Evolutionary conservation across 2,888 invertebrate species (phyloP), one percentile per base, ranked within the genome.

Genomic region (Baccha elongata): DNA sequence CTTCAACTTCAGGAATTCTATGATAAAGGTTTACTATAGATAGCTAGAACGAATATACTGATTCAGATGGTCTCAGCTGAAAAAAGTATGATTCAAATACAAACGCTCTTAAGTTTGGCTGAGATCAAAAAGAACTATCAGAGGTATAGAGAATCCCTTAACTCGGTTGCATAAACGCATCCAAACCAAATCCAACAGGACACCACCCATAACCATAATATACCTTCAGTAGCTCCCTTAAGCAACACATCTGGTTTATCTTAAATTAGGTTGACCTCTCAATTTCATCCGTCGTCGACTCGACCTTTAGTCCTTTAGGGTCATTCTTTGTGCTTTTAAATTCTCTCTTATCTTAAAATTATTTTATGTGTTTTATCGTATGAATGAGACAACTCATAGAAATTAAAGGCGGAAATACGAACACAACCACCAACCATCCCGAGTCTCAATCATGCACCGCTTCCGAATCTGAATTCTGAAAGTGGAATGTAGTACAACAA

Each of bases 381-480:
- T 29, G 44, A 29, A 44, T 42, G 42, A 50, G 17, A 53, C 19
- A 29, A 26, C 23, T 6, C 23, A 35, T 58, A 58, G 58, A 58
- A 58, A 58, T 17, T 26, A 29, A 6, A 44, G 44, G 29, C 60
- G 29, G 37, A 55, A 37, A 55, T 42, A 60, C 44, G 40, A 58
- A 5, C 10, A 13, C 17, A 0, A n/a, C 44, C 3, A 19, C 53
- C 21, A 15, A 29, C 42, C 29, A 60, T 44, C 29, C 64, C 0
- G 53, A 42, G 68, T 76, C 53, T 76, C 48, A 76, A 76, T 55
- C 71, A 48, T 64, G 46, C 55, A 76, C 50, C 55, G 64, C 76
- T 65, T 37, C 44, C 29, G 29, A 60, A 60, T 52, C 58, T 58
- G 58, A 58, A 40, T 19, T 29, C 44, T n/a, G 29, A 42, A 50